Evolutionary conservation across 2,113 vertebrate genomes (phyloP), one percentile per base, ranked within the genome.

Genomic region (Gulo gulo): DNA sequence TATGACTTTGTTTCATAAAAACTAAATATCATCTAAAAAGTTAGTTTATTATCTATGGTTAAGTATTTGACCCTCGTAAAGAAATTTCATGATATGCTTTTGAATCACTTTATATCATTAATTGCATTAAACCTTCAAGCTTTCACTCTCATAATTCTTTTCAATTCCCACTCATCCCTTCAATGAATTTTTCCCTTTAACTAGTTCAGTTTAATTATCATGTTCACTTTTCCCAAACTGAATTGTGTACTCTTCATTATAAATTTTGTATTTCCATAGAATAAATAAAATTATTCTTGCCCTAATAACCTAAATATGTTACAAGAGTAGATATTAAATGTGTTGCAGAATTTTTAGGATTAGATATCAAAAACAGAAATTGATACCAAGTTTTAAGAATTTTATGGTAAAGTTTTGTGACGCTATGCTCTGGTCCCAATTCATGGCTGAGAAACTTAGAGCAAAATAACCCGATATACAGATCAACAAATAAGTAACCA

Each of bases 21-120:
- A 97, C 67, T 87, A 88, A 95, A 92, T 78, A 52, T 87, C 59
- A 84, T 81, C 31, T 90, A 47, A 97, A 88, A 95, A 67, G 26
- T 82, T 80, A 86, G 52, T 92, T 97, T 93, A 74, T 81, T 90
- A 36, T 69, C 21, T 29, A 6, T 67, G 6, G 26, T 74, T 94
- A 94, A 92, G 78, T 65, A 93, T 86, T 91, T 91, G 76, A 50
- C 24, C 14, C 74, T 29, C 12, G 34, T 73, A 71, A 88, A 95
- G 61, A 94, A 93, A 93, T 20, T 84, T 10, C 21, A 76, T 18
- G 5, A 23, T 91, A 24, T 39, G 10, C 18, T 95, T 91, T 91
- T 88, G 7, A 96, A 67, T 97, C n/a, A 31, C 20, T 93, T 83
- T 50, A 23, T 88, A 63, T 63, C 45, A n/a, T 47, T 87, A 65